Conservation (phyloP, 2,797 vertebrate genomes). For the Tauraco hartlaubi region DNA sequence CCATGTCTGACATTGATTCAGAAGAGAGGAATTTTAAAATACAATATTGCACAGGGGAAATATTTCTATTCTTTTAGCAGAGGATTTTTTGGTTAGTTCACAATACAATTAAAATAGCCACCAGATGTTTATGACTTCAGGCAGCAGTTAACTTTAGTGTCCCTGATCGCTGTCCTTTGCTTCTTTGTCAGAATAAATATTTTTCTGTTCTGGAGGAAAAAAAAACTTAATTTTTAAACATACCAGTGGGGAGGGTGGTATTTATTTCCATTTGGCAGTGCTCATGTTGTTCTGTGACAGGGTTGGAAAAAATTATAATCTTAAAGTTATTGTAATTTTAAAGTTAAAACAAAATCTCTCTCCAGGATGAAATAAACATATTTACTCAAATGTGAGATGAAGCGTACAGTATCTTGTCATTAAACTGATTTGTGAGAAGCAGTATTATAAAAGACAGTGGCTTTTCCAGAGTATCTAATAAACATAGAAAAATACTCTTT, state of each 20-base stretch:
- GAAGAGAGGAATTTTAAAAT: conserved; percentile 63
- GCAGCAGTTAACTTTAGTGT: conserved; percentile 55
- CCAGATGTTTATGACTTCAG: conserved; percentile 74
- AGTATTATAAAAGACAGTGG: not conserved
- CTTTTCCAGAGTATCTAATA: not conserved
- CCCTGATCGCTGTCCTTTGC: not conserved
- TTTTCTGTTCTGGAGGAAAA: not conserved
- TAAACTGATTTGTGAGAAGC: conserved; percentile 9
- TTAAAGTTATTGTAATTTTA: not conserved
- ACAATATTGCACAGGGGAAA: conserved; percentile 58
- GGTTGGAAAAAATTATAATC: not conserved
- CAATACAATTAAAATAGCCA: conserved; percentile 71
- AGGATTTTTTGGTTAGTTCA: conserved; percentile 61
- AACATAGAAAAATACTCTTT: not conserved
- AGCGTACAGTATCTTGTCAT: not conserved
- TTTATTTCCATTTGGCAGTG: not conserved
- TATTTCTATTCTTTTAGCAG: conserved; percentile 27
- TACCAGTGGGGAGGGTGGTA: not conserved
- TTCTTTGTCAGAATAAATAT: conserved; percentile 41
- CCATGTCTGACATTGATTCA: conserved; percentile 48
- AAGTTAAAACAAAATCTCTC: conserved; percentile 18
- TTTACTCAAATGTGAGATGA: conserved; percentile 39
- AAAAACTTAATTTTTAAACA: not conserved
- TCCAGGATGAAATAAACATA: conserved; percentile 15
- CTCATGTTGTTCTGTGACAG: not conserved